These are phyloP conservation scores for Zaprionus taronus DNA, from an alignment of 1,140 invertebrate genomes.

Conservation along the genomic window DNA sequence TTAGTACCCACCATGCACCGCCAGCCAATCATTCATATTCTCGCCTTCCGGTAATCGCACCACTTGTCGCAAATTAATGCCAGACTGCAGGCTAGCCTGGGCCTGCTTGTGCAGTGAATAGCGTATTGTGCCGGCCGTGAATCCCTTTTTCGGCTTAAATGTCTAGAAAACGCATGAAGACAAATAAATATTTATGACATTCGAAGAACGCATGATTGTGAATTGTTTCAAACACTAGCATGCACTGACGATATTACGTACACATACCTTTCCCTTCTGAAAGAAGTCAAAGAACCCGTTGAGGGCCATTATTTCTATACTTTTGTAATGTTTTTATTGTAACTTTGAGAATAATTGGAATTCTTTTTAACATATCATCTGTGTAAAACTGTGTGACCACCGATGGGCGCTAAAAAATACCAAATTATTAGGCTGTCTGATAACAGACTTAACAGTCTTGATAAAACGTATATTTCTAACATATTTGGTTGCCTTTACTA, in stretches of 20 bases:
- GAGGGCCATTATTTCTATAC: constrained; percentile 86
- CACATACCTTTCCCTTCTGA: constrained; percentile 90
- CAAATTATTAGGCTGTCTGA: background rate
- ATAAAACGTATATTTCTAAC: background rate
- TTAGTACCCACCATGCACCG: constrained; percentile 92
- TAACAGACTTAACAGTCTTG: background rate
- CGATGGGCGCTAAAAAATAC: constrained; percentile 16
- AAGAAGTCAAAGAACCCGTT: constrained; percentile 92
- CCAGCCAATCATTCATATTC: constrained; percentile 97
- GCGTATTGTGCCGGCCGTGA: constrained; percentile 94
- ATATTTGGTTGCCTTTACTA: background rate
- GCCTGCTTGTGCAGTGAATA: constrained; percentile 97
- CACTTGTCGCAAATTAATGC: constrained; percentile 94
- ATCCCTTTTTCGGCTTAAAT: constrained; percentile 95
- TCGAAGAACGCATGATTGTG: constrained; percentile 8
- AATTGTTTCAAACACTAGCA: constrained; percentile 1
- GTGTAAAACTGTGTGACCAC: constrained; percentile 32
- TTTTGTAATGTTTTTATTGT: constrained; percentile 20
- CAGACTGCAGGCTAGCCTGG: constrained; percentile 96
- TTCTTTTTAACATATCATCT: constrained; percentile 29
- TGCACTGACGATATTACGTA: constrained; percentile 1
- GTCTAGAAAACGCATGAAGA: constrained; percentile 87
- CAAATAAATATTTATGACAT: constrained; percentile 16
- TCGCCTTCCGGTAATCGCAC: constrained; percentile 95
- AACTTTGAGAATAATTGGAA: constrained; percentile 17